A percentile compares a stretch with the other conserved stretches of the same genome.
Evolutionary conservation across 35 echinoderm and acorn worm genomes (phyloP).

Genomic region (Apostichopus japonicus): DNA sequence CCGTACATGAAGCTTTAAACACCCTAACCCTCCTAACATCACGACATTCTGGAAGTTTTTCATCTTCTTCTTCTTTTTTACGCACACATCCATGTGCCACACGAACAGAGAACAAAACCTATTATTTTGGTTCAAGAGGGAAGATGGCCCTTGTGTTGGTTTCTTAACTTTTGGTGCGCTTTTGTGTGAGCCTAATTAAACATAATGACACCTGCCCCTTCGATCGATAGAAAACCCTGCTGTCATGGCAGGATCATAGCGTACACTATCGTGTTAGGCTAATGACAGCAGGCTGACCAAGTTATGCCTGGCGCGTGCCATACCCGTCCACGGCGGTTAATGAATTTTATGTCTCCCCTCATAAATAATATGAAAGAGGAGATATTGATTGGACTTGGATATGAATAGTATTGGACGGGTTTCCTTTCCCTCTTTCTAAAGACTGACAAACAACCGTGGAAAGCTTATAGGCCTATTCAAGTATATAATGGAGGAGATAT

Average conservation of each 20-base stretch:
- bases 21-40: no score
- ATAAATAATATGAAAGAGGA: background rate
- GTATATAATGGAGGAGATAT: background rate
- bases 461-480: background rate
- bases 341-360: conserved; percentile 38
- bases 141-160: conserved; percentile 45
- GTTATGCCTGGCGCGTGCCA: conserved; percentile 35
- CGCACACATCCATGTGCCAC: background rate
- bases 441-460: background rate
- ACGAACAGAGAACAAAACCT: conserved; percentile 10
- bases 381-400: conserved; percentile 45
- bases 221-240: conserved; percentile 17
- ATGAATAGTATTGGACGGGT: background rate
- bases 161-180: conserved; percentile 55
- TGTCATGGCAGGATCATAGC: background rate
- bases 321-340: conserved; percentile 25
- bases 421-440: background rate
- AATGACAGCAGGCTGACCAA: conserved; percentile 5
- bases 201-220: conserved; percentile 52
- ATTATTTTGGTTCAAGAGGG: conserved; percentile 7
- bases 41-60: no score
- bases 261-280: conserved; percentile 9
- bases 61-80: no score
- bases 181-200: conserved; percentile 61
- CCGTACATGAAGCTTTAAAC: no score